Percentiles rank a stretch among this genome's conserved stretches.
These are phyloP conservation scores for Passer domesticus DNA, from an alignment of 2,113 vertebrate species.

Conservation along the genomic window DNA sequence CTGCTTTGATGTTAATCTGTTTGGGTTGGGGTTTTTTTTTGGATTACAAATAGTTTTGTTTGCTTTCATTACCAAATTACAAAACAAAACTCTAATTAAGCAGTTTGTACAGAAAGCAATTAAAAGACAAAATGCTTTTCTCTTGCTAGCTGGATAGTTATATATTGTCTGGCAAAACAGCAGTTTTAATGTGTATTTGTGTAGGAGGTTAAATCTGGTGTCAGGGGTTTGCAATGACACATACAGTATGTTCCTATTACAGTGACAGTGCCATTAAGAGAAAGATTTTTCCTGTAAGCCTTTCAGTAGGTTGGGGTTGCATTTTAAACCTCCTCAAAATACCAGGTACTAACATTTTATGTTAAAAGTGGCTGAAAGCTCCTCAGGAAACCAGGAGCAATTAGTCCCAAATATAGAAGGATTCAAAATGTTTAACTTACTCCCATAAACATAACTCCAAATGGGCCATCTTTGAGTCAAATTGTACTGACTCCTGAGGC, in stretches of 20 bases:
- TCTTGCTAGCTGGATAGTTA: conserved; percentile 43
- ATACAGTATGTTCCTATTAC: not conserved
- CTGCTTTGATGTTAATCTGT: conserved; percentile 49
- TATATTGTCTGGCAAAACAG: conserved; percentile 25
- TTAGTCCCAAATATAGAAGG: not conserved
- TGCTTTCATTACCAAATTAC: conserved; percentile 73
- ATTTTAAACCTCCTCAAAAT: not conserved
- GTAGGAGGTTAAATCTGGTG: conserved; percentile 33
- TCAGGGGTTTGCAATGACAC: not conserved
- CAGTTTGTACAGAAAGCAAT: conserved; percentile 68
- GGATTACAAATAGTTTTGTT: conserved; percentile 58
- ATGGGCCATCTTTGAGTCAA: not conserved
- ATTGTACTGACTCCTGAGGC: not conserved
- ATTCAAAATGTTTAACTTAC: not conserved
- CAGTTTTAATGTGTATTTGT: not conserved
- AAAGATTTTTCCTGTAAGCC: not conserved
- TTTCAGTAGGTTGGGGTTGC: not conserved
- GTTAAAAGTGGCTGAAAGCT: not conserved
- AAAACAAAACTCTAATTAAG: conserved; percentile 74
- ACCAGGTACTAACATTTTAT: not conserved
- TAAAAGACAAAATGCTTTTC: conserved; percentile 67
- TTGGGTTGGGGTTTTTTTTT: not conserved
- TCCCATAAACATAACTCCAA: not conserved
- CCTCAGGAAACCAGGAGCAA: not conserved
- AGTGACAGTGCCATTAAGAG: not conserved